A percentile compares a stretch with the other conserved stretches of the same genome.
Evolutionary conservation across 2,888 invertebrate genomes (phyloP).

Genomic region (Lutraria lutraria): DNA sequence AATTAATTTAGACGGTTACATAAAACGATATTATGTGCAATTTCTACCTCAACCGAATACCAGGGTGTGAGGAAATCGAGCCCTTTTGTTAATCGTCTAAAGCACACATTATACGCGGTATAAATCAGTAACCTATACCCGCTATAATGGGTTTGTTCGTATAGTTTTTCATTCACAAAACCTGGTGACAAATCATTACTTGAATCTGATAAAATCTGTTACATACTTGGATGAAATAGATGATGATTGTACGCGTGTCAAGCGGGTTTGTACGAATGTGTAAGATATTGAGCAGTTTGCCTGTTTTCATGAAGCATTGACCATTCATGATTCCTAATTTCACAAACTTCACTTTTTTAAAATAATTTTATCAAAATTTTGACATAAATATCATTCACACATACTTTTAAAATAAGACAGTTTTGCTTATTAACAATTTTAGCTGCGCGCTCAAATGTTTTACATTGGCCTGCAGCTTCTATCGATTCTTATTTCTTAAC

Average conservation of each 20-base stretch:
- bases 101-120: neutral
- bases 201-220: constrained; percentile 16
- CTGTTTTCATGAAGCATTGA: no score
- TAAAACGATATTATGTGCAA: neutral
- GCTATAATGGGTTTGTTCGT: constrained; percentile 21
- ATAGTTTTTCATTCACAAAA: constrained; percentile 21
- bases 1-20: neutral
- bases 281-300: no score
- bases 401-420: no score
- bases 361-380: no score
- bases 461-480: no score
- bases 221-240: neutral
- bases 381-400: no score
- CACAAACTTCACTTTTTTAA: no score
- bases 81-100: constrained; percentile 6
- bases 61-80: neutral
- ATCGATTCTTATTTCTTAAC: no score
- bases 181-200: constrained; percentile 17
- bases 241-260: neutral
- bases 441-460: no score
- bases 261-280: neutral
- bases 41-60: neutral
- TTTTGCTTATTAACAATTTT: no score
- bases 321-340: no score
- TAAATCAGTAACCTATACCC: constrained; percentile 13